Base-by-base conservation (phyloP, 2,113 vertebrate species). In the Taxidea taxus region DNA sequence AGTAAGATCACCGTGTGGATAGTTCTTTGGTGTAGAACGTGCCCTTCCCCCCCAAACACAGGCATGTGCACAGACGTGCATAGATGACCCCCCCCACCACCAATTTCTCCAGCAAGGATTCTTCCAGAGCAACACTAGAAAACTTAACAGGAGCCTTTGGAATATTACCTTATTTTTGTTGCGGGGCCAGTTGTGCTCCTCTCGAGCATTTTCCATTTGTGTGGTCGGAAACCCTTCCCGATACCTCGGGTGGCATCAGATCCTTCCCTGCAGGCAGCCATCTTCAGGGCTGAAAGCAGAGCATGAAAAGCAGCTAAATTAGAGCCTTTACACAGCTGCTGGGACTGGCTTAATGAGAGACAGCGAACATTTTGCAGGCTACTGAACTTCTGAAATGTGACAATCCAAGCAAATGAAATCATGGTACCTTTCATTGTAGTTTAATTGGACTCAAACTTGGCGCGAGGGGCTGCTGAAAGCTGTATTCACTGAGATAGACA, bases 391-490 rank as follows among this genome's bases (percentile, higher is more conserved):
- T 94, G 95, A 97, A 97, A 97, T 84, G 97, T 93, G 89, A 66
- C 96, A 89, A 96, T 99, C 97, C 95, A 44, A 90, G 74, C 20
- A 83, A 91, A 94, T 94, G 95, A 97, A 98, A 89, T 94, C 16
- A 21, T 87, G 87, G 78, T 94, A 83, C 91, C 97, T 97, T 0
- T 85, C 97, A 83, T 95, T 27, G 0, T 93, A 91, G 85, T 95
- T 97, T 98, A 99, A 99, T 98, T 98, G 98, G 98, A 97, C 97
- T 98, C 98, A 97, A 96, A 56, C 89, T 97, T 95, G 77, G 94
- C 98, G 95, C 89, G 60, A 93, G 89, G 84, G 97, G 54, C 42
- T 0, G 94, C 97, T 94, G 96, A 98, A 96, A 95, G 96, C 87
- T 60, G 39, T 49, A 1, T 62, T 12, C 62, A 75, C 39, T 27